Evolutionary conservation across 2,888 invertebrate genomes (phyloP), one percentile per base, ranked within the genome.

Genomic region (Acrobasis repandana): DNA sequence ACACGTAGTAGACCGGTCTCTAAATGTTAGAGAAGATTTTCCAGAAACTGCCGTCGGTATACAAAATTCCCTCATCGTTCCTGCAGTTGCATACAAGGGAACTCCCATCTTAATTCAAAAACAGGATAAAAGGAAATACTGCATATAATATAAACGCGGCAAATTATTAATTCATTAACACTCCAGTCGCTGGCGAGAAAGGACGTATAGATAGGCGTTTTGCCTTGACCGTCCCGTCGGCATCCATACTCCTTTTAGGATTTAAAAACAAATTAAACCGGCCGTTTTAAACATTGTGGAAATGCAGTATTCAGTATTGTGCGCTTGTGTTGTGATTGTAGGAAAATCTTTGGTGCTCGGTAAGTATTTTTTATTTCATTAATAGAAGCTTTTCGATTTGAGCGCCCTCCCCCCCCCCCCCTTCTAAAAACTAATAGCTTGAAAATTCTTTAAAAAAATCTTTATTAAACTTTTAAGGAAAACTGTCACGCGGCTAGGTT

Each of bases 251-350:
- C n/a, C n/a, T 15, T 52, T 52, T 52, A 16, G 49, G 43, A 1
- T 52, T 52, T 52, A 18, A 16, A 2, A 16, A 2, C 1, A 15
- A 54, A 38, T 54, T 28, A 5, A n/a, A 14, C 10, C n/a, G 10
- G n/a, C 43, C 10, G 14, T 43, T 38, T 38, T 46, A 9, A 57
- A 56, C 46, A 15, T 50, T 51, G 10, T 61, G 47, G 63, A 58
- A 62, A 67, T 68, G 70, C 63, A 67, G n/a, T 20, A 66, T 10
- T 34, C 66, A n/a, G 51, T 71, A 28, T 9, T 71, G 56, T 67
- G 68, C 61, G 61, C 66, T 16, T 66, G 65, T 60, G 62, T 65
- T 56, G 43, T 65, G 49, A 61, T 51, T 14, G 49, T 61, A 49
- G 14, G 57, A 20, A 50, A 20, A 54, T 43, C 33, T 38, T 9